Evolutionary conservation across 2,113 vertebrate species (phyloP).

Genomic region (Pelvicachromis taeniatus): DNA sequence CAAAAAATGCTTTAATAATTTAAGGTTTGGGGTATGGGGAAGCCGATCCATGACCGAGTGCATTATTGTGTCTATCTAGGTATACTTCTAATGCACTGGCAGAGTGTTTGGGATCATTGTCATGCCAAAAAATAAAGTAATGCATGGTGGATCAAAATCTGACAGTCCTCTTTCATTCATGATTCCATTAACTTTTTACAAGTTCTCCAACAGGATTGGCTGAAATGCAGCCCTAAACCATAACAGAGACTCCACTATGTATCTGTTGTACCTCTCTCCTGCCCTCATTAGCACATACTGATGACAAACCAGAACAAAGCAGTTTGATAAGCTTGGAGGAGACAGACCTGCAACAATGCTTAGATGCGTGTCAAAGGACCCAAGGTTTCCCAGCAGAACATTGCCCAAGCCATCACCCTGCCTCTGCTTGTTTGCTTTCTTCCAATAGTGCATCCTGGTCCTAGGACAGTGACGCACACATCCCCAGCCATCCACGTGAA

Average conservation of each 20-base stretch:
- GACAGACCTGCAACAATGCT: not conserved
- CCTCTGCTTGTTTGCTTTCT: not conserved
- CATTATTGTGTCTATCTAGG: not conserved
- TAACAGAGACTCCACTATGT: not conserved
- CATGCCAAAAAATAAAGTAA: not conserved
- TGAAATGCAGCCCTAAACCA: not conserved
- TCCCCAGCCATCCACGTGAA: not conserved
- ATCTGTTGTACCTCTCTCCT: not conserved
- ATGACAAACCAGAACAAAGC: not conserved
- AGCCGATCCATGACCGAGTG: not conserved
- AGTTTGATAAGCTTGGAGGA: not conserved
- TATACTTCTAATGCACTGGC: not conserved
- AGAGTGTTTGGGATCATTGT: not conserved
- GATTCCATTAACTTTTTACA: not conserved
- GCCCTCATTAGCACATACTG: not conserved
- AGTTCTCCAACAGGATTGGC: not conserved
- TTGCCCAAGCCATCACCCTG: not conserved
- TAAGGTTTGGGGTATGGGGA: accelerated
- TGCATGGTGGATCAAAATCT: not conserved
- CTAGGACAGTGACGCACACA: not conserved
- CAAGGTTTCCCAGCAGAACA: not conserved
- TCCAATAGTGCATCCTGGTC: not conserved
- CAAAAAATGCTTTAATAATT: not conserved
- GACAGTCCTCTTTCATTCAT: not conserved
- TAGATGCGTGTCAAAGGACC: not conserved